These are phyloP conservation scores for Drosophila pallidifrons DNA, from an alignment of 1,140 invertebrate species.

Conservation along the genomic window DNA sequence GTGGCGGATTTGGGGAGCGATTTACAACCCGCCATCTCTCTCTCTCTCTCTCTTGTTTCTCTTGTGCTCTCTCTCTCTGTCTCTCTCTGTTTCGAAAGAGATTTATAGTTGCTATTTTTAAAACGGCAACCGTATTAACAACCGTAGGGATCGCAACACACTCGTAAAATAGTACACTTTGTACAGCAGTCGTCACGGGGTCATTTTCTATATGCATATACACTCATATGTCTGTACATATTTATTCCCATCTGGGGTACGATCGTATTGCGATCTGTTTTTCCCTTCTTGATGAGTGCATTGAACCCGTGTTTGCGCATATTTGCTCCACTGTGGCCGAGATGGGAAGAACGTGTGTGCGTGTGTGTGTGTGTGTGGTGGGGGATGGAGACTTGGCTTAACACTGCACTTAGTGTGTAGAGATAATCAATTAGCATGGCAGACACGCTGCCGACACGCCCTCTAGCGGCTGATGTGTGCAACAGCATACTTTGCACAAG, in stretches of 20 bases:
- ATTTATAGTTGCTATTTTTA: slow-evolving; percentile 83
- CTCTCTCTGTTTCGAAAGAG: slow-evolving; percentile 45
- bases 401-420: neutral
- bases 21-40: slow-evolving; percentile 21
- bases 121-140: slow-evolving; percentile 70
- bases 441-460: slow-evolving; percentile 28
- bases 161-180: slow-evolving; percentile 35
- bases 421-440: neutral
- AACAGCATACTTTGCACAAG: slow-evolving; percentile 12
- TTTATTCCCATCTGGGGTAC: neutral
- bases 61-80: neutral
- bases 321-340: neutral
- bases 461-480: slow-evolving; percentile 37
- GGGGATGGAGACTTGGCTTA: neutral
- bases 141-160: slow-evolving; percentile 63
- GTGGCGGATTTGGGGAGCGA: slow-evolving; percentile 58
- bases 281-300: neutral
- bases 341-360: neutral
- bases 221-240: neutral
- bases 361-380: too few species aligned
- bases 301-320: slow-evolving; percentile 17
- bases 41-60: neutral
- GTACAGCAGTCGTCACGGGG: neutral
- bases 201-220: neutral
- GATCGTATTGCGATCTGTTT: neutral